Base-by-base conservation (phyloP, 2,113 vertebrate species). In the Festucalex cinctus region DNA sequence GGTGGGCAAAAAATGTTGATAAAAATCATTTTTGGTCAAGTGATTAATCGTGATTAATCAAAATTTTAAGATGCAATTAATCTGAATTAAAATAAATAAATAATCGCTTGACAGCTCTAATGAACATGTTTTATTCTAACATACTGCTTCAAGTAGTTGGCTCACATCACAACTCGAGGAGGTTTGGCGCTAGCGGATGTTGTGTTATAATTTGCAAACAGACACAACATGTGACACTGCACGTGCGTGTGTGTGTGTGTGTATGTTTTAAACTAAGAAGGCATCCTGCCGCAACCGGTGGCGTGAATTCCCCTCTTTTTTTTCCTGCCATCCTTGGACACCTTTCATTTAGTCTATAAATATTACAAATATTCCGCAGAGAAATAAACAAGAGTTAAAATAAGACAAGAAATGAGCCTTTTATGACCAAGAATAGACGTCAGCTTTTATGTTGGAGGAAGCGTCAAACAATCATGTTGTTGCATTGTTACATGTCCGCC, bases 401-500 rank as follows among this genome's bases (percentile, higher is more conserved):
- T 86, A 85, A 83, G 85, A 85, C 78, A 67, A 81, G 80, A 83
- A 88, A 83, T 62, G 16, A 73, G 79, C 75, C 90, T 92, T 92
- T 92, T 85, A 87, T 87, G 89, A 85, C 82, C 79, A 60, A 87
- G 88, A 93, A 93, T 92, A 92, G 83, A 78, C 24, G 64, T 68
- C 28, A 59, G 79, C 92, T 93, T 93, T 93, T 90, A 92, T 93
- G 90, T 92, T 63, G 65, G 74, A 90, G 88, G 91, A 92, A 92
- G 90, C 81, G 63, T 81, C 75, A 83, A 91, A 91, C 91, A 92
- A 91, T 92, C 84, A 88, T 90, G 91, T 93, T 92, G 91, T 92
- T 93, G 78, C 90, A 92, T 93, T 93, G 92, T 92, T 91, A 91
- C 91, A 91, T 92, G 91, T 93, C 92, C 90, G 86, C 67, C 60